A percentile compares a stretch with the other conserved stretches of the same genome.
These are phyloP conservation scores for Perdita meconis DNA, from an alignment of 2,888 invertebrate species.

Conservation along the genomic window DNA sequence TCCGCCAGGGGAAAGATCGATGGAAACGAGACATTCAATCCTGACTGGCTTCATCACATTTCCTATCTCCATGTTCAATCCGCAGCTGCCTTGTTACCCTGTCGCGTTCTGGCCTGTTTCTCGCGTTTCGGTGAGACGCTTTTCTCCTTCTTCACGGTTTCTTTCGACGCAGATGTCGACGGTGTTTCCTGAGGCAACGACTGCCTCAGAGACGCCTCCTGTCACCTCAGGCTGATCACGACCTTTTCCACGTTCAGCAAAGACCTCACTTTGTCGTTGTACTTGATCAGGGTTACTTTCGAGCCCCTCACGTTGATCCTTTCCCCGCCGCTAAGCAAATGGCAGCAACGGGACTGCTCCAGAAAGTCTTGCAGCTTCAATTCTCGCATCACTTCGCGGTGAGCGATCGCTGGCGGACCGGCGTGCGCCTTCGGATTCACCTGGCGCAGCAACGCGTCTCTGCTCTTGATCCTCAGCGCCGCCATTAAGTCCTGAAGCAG, in stretches of 20 bases:
- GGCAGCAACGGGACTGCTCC: slow-evolving; percentile 92
- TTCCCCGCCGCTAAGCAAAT: slow-evolving; percentile 91
- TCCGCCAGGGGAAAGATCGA: not conserved
- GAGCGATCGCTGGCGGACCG: slow-evolving; percentile 86
- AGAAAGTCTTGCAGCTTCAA: slow-evolving; percentile 92
- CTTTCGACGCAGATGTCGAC: slow-evolving; percentile 73
- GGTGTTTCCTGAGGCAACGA: slow-evolving; percentile 72
- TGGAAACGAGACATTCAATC: not conserved
- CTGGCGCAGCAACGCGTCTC: slow-evolving; percentile 91
- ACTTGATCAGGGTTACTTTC: slow-evolving; percentile 92
- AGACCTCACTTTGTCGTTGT: slow-evolving; percentile 93
- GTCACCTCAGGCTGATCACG: slow-evolving; percentile 87
- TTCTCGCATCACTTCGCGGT: slow-evolving; percentile 86
- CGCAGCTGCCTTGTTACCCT: slow-evolving; percentile 50
- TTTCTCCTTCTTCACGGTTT: slow-evolving; percentile 62
- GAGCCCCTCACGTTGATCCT: slow-evolving; percentile 92
- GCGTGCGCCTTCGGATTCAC: slow-evolving; percentile 85
- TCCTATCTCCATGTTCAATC: slow-evolving; percentile 37
- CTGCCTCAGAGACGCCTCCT: slow-evolving; percentile 76
- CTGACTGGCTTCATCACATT: not conserved
- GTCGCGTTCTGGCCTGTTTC: slow-evolving; percentile 64
- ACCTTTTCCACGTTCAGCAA: slow-evolving; percentile 93
- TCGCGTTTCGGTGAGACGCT: slow-evolving; percentile 61
- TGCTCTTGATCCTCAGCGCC: slow-evolving; percentile 91
- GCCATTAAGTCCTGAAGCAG: slow-evolving; percentile 92